Base-by-base conservation (phyloP, 2,888 invertebrate species). In the Steinernema hermaphroditum region DNA sequence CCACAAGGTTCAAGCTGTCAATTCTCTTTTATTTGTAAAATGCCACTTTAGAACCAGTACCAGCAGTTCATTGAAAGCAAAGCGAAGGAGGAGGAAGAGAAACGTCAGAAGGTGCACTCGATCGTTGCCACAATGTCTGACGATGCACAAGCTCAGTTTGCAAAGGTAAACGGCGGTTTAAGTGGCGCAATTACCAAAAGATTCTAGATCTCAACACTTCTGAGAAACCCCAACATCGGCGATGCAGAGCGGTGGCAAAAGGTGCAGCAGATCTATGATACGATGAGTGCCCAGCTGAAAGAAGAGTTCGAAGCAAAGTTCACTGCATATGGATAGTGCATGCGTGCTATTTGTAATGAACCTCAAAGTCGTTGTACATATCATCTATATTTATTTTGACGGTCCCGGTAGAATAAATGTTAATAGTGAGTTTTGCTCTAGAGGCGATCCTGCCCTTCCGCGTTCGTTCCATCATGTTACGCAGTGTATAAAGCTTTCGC, bases 21-120 rank as follows among this genome's bases (percentile, higher is more conserved):
- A 4, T 14, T n/a, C n/a, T 6, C 19, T 12, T 8, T 9, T 8
- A 12, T 16, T 57, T 57, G 12, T 57, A 14, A 57, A 14, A 19
- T 22, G 12, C 19, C 12, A 19, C 16, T 24, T 27, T 29, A 77
- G 78, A 37, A 24, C 43, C 69, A 76, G 9, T 79, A 81, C 71
- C 54, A 72, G 22, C 46, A 81, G 49, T 79, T 81, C 68, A 81
- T 81, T 73, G 46, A 62, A 19, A 74, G 77, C 49, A 76, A 78
- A 24, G 79, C 80, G 68, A 49, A 78, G 57, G 70, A 72, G 9
- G 75, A 80, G 49, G 73, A 75, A 24, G 46, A 37, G 8, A 74
- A 79, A 19, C 71, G 81, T 1, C 72, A 81, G 22, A 62, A 62
- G 34, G 74, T 79, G 37, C 80, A 79, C 72, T 70, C 62, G 37